These are phyloP conservation scores for Pteromalus puparum DNA, from an alignment of 1,140 invertebrate genomes.

Conservation along the genomic window DNA sequence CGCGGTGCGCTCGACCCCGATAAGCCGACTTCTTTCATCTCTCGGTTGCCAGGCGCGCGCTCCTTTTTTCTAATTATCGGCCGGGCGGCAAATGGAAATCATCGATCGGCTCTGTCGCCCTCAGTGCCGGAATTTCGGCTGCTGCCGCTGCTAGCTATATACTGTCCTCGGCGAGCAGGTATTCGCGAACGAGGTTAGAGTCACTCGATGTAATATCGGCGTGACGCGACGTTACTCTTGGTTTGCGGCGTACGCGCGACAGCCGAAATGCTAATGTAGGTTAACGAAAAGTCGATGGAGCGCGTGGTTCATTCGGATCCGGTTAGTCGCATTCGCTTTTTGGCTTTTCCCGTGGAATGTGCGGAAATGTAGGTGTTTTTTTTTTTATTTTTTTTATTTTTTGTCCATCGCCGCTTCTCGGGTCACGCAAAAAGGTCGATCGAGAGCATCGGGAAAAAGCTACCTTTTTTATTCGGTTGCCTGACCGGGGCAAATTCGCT, in stretches of 20 bases:
- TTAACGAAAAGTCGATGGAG: constrained; percentile 32
- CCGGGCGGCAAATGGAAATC: constrained; percentile 4
- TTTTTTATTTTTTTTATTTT: neutral
- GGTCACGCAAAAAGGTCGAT: neutral
- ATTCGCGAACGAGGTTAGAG: neutral
- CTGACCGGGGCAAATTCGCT: too few species aligned
- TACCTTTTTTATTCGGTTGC: neutral
- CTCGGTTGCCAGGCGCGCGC: neutral
- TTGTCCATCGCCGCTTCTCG: neutral
- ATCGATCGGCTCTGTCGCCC: neutral
- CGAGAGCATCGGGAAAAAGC: neutral
- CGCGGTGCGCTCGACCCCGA: neutral
- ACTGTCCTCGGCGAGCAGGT: neutral
- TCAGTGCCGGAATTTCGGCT: neutral
- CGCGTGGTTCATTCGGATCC: neutral
- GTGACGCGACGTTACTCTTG: neutral
- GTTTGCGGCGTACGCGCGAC: neutral
- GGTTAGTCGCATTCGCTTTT: neutral
- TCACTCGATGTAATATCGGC: neutral
- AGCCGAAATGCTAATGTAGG: constrained; percentile 7
- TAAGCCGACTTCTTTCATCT: constrained; percentile 38
- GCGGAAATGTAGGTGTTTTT: too few species aligned
- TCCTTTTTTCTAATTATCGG: constrained; percentile 18
- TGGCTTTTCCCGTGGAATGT: neutral
- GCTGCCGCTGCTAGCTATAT: too few species aligned